Percentiles rank a stretch among this genome's conserved stretches.
phyloP scores from a whole-genome alignment of 2,888 invertebrate genomes.

The Acronicta leporina region DNA sequence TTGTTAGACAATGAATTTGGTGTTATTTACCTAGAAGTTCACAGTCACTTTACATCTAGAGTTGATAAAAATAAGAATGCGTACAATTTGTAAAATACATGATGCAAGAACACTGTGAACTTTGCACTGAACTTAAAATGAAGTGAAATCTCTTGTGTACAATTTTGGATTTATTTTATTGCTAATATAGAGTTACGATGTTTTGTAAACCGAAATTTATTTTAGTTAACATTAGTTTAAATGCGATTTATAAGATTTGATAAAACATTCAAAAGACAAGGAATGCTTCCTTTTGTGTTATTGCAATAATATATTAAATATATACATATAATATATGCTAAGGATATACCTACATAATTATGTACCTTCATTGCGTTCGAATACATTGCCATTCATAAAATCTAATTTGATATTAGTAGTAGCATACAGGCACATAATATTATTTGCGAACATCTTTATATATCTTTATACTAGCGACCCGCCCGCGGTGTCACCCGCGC shows the following conservation, averaged over 20 bases:
- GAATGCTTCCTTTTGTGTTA: conserved; percentile 39
- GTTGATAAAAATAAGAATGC: conserved; percentile 49
- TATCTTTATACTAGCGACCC: no score
- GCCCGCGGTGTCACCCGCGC: no score
- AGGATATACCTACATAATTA: conserved; percentile 31
- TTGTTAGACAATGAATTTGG: conserved; percentile 61
- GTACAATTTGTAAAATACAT: conserved; percentile 57
- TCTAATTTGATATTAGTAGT: conserved; percentile 59
- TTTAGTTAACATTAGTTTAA: conserved; percentile 52
- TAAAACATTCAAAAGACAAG: conserved; percentile 55
- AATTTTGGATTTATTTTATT: conserved; percentile 69
- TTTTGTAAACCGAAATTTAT: conserved; percentile 58
- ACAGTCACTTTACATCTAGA: conserved; percentile 54
- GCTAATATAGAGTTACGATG: conserved; percentile 64
- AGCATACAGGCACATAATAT: conserved; percentile 21
- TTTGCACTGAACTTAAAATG: conserved; percentile 69
- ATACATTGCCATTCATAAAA: conserved; percentile 45
- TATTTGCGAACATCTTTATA: conserved; percentile 42
- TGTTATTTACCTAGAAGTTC: conserved; percentile 60
- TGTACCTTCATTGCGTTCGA: conserved; percentile 36
- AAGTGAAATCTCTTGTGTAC: conserved; percentile 71
- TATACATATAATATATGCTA: conserved; percentile 24
- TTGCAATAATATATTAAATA: conserved; percentile 39
- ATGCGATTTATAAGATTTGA: conserved; percentile 52
- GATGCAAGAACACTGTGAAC: conserved; percentile 71